These are phyloP conservation scores for Stegodyphus dumicola DNA, from an alignment of 1,140 invertebrate genomes.

Conservation along the genomic window DNA sequence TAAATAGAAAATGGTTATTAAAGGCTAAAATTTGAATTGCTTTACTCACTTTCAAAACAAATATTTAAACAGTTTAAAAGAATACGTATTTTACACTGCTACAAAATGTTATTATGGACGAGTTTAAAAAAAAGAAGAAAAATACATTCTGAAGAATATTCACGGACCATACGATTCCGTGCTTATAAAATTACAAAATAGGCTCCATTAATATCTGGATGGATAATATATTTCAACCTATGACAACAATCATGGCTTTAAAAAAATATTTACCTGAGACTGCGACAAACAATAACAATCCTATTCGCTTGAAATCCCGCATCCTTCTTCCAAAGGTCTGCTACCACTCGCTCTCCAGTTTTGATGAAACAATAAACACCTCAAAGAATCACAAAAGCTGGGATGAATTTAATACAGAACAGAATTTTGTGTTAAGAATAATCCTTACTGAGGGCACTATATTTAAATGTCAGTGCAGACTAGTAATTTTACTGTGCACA, in stretches of 20 bases:
- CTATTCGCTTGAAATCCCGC: slow-evolving; percentile 35
- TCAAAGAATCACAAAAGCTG: not conserved
- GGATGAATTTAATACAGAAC: not conserved
- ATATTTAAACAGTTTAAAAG: too few species aligned
- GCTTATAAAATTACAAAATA: too few species aligned
- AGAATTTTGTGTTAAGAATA: slow-evolving; percentile 1
- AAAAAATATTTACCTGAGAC: slow-evolving; percentile 17
- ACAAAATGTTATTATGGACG: too few species aligned
- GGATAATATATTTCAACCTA: too few species aligned
- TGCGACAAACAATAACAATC: slow-evolving; percentile 24
- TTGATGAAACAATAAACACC: slow-evolving; percentile 1
- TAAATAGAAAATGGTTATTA: not conserved
- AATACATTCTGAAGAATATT: too few species aligned
- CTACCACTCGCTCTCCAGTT: slow-evolving; percentile 16
- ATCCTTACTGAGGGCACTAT: slow-evolving; percentile 8
- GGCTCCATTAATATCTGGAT: too few species aligned
- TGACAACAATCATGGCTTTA: too few species aligned
- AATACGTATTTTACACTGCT: too few species aligned
- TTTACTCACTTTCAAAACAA: too few species aligned
- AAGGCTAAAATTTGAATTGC: not conserved
- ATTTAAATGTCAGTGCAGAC: slow-evolving; percentile 21
- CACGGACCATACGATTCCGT: too few species aligned
- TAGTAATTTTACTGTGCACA: not conserved
- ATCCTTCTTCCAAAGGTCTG: slow-evolving; percentile 11
- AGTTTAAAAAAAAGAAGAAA: too few species aligned